phyloP scores from a whole-genome alignment of 2,797 vertebrate genomes.

The Acropternis orthonyx region DNA sequence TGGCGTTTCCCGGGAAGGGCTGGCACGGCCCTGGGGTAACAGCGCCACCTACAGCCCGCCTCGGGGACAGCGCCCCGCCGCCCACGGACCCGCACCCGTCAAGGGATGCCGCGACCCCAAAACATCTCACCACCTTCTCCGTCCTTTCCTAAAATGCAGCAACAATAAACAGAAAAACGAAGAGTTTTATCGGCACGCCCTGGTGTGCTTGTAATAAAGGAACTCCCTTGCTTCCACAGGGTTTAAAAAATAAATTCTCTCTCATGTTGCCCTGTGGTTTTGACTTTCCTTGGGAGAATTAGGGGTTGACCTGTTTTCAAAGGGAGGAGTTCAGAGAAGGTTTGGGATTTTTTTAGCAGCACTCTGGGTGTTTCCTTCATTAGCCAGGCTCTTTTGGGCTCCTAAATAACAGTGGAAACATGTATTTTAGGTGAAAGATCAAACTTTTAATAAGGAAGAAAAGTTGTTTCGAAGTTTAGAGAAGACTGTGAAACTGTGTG shows the following conservation, averaged over 20 bases:
- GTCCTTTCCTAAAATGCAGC: background rate
- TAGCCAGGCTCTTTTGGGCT: background rate
- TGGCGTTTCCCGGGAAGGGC: background rate
- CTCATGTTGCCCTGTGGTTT: background rate
- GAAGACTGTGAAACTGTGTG: slow-evolving; percentile 87
- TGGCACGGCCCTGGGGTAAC: background rate
- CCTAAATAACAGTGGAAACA: background rate
- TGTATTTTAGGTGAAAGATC: slow-evolving; percentile 89
- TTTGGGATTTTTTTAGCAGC: background rate
- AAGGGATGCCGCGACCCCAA: background rate
- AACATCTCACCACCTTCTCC: background rate
- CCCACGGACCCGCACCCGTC: background rate
- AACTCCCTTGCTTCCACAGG: background rate
- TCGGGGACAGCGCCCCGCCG: background rate
- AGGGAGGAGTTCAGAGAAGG: background rate
- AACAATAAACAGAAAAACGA: fast-evolving
- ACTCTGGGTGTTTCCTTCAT: background rate
- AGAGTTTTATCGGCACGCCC: background rate
- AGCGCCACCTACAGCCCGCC: slow-evolving; percentile 27
- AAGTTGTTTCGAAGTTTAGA: slow-evolving; percentile 91
- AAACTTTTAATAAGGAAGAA: slow-evolving; percentile 90
- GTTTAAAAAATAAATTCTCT: background rate
- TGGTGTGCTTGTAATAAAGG: background rate
- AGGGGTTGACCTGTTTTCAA: background rate
- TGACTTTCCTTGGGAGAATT: background rate